Percentiles rank a stretch among this genome's conserved stretches.
Conservation (phyloP, 2,888 invertebrate species). For the Apoderus coryli region DNA sequence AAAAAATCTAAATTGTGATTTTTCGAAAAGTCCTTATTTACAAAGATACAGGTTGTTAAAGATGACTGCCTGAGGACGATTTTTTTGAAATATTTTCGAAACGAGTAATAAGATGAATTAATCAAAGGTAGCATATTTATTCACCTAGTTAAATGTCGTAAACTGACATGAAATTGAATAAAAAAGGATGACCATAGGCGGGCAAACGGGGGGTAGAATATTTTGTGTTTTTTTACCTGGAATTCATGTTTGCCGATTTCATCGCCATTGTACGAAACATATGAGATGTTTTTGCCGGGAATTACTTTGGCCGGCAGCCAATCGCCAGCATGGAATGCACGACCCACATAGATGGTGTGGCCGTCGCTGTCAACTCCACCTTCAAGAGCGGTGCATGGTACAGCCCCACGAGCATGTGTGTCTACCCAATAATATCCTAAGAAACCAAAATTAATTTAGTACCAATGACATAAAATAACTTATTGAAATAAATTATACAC, state of each 20-base stretch:
- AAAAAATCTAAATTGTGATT: no score
- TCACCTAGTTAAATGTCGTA: no score
- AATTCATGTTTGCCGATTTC: constrained; percentile 49
- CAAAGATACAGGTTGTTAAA: no score
- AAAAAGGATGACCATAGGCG: no score
- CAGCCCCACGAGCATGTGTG: constrained; percentile 29
- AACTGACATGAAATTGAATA: no score
- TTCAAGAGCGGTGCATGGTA: constrained; percentile 38
- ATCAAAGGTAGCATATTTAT: no score
- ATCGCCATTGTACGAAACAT: constrained; percentile 44
- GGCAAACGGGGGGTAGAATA: no score
- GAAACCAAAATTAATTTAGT: constrained; percentile 8
- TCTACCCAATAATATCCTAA: constrained; percentile 32
- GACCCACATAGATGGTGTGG: constrained; percentile 55
- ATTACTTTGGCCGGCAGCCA: constrained; percentile 53
- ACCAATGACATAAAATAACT: neutral
- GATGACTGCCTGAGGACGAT: no score
- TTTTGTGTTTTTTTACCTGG: no score
- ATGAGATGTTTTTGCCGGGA: constrained; percentile 47
- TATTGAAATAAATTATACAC: constrained; percentile 5
- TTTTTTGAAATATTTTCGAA: no score
- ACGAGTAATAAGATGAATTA: no score
- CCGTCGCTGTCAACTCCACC: constrained; percentile 60
- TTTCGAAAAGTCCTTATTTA: no score
- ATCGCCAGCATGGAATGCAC: constrained; percentile 50